Evolutionary conservation across 1,140 invertebrate genomes (phyloP), one percentile per base, ranked within the genome.

Genomic region (Glossosoma conforme): DNA sequence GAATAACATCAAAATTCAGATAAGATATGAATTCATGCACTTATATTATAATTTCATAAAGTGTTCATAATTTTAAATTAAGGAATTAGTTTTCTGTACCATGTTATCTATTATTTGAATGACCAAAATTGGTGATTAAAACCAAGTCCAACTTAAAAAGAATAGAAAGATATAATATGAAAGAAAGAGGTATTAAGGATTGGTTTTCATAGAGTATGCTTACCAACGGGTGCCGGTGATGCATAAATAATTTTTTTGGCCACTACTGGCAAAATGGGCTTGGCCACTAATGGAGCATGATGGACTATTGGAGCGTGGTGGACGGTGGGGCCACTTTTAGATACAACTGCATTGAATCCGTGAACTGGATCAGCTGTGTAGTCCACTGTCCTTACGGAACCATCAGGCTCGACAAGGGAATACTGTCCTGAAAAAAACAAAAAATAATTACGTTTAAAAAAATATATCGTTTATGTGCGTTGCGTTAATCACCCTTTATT

Each of bases 341-440:
- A 59, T 28, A 42, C 40, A 13, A 42, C 40, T 2, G 40, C 40
- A 21, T 32, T 44, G 15, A 32, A 76, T 21, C 74, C 74, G 38
- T 74, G 74, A 35, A 74, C 62, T 20, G 72, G 62, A 45, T 77
- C 75, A 8, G 74, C 74, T 52, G 70, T 65, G 65, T 77, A 77
- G 46, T 69, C 65, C 18, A 76, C 76, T 41, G 69, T 75, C 52
- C 76, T 64, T 63, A 75, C 63, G 50, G 77, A 78, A 22, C 76
- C 75, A 52, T 78, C 76, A 17, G 76, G 67, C 56, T 76, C 73
- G 33, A 70, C 65, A 56, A 76, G 61, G 17, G 72, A 72, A 67
- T 81, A 83, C 11, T 67, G 65, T 58, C 75, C 75, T 45, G 14
- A 38, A 17, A n/a, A 38, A 15, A 14, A 38, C n/a, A n/a, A n/a